Evolutionary conservation across 2,888 invertebrate genomes (phyloP).

Genomic region (Lasius platythorax): DNA sequence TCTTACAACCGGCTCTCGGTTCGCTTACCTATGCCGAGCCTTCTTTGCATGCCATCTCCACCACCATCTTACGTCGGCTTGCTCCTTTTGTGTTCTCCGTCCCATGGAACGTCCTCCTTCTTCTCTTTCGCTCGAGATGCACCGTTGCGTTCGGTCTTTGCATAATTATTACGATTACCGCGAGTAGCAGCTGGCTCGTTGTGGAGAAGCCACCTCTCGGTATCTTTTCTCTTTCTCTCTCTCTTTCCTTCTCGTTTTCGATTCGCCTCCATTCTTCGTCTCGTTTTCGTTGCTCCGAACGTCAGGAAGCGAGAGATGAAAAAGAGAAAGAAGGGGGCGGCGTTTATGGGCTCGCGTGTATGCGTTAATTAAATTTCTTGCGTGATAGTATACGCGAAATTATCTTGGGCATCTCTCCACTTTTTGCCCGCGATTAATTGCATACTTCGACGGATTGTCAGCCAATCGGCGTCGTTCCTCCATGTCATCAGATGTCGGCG

Average conservation of each 20-base stretch:
- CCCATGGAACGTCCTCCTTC: constrained; percentile 74
- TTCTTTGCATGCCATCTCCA: constrained; percentile 86
- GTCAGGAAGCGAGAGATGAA: constrained; percentile 59
- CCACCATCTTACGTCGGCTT: constrained; percentile 83
- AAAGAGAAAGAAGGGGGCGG: not conserved
- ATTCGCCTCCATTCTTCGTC: constrained; percentile 2
- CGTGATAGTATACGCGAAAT: constrained; percentile 55
- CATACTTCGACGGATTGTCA: constrained; percentile 40
- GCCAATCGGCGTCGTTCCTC: constrained; percentile 34
- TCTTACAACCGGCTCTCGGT: constrained; percentile 86
- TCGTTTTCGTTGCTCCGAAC: constrained; percentile 39
- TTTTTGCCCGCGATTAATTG: constrained; percentile 52
- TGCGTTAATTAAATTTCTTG: constrained; percentile 80
- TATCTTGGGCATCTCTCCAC: constrained; percentile 43
- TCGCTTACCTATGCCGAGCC: constrained; percentile 84
- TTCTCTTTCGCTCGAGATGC: constrained; percentile 77
- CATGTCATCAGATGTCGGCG: constrained; percentile 29
- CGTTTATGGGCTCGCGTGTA: constrained; percentile 60
- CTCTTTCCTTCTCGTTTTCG: constrained; percentile 3
- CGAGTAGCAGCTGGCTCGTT: constrained; percentile 77
- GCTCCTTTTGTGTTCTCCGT: constrained; percentile 80
- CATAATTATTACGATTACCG: constrained; percentile 84
- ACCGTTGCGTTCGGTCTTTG: constrained; percentile 82
- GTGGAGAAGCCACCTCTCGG: constrained; percentile 63
- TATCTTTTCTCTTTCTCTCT: constrained; percentile 48